Evolutionary conservation across 2,888 invertebrate genomes (phyloP).

Genomic region (Therioaphis trifolii): DNA sequence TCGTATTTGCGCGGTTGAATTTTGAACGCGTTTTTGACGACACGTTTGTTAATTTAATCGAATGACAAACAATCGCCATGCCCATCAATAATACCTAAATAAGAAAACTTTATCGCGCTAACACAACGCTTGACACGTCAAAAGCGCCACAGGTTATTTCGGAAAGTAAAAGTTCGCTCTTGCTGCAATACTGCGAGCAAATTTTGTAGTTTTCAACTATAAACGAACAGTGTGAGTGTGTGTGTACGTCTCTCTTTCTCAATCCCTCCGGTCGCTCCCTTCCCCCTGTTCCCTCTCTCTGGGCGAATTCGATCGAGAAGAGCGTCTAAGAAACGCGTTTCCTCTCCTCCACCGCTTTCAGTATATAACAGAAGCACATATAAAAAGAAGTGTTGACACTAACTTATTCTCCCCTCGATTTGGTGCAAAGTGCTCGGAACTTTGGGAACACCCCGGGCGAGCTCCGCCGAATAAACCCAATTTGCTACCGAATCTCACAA

Average conservation of each 20-base stretch:
- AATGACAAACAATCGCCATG: conserved; percentile 33
- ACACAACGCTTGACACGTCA: conserved; percentile 32
- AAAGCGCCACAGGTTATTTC: conserved; percentile 58
- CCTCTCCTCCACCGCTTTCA: neutral
- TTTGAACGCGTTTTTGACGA: neutral
- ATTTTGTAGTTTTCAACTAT: conserved; percentile 50
- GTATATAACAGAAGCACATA: conserved; percentile 8
- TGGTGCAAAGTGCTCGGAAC: conserved; percentile 45
- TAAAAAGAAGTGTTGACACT: conserved; percentile 58
- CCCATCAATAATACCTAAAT: conserved; percentile 1
- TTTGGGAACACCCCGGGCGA: conserved; percentile 39
- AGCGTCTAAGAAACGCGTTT: conserved; percentile 36
- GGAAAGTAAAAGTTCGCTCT: conserved; percentile 32
- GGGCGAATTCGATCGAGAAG: conserved; percentile 46
- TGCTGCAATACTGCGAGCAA: neutral
- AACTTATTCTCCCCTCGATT: conserved; percentile 61
- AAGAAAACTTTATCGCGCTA: conserved; percentile 52
- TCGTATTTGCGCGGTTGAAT: neutral
- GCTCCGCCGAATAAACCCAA: conserved; percentile 46
- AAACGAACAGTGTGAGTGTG: conserved; percentile 20
- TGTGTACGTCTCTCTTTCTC: neutral
- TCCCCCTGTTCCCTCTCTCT: conserved; percentile 3
- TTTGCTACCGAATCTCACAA: conserved; percentile 58
- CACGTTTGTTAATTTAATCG: conserved; percentile 41
- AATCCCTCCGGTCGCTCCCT: neutral